A percentile compares a stretch with the other conserved stretches of the same genome.
These are phyloP conservation scores for Chaetodon trifascialis DNA, from an alignment of 2,113 vertebrate genomes.

Conservation along the genomic window DNA sequence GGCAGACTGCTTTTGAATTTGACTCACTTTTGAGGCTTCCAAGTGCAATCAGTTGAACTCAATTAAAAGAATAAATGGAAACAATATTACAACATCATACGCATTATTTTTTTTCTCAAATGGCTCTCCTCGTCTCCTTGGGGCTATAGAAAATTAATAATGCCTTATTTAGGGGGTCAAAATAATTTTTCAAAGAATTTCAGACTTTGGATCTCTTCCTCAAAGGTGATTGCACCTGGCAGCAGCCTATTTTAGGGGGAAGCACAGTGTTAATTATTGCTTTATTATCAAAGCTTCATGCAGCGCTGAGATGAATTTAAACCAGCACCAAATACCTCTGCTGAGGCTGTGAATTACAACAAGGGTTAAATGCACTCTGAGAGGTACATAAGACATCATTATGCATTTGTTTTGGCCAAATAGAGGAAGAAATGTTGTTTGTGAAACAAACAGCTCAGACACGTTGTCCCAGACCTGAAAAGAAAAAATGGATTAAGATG, in stretches of 20 bases:
- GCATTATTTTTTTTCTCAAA: not conserved
- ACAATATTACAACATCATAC: conserved; percentile 12
- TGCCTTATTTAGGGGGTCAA: not conserved
- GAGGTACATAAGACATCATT: not conserved
- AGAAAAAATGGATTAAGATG: conserved; percentile 41
- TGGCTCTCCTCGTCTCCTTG: conserved; percentile 14
- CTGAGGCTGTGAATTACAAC: conserved; percentile 18
- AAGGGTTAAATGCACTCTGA: not conserved
- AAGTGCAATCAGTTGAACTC: conserved; percentile 49
- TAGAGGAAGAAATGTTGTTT: conserved; percentile 7
- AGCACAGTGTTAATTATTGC: conserved; percentile 8
- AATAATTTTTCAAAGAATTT: conserved; percentile 8
- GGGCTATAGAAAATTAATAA: conserved; percentile 11
- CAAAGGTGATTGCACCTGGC: conserved; percentile 20
- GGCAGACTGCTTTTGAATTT: conserved; percentile 33
- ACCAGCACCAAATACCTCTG: conserved; percentile 5
- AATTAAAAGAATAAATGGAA: conserved; percentile 59
- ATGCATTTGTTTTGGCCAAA: conserved; percentile 18
- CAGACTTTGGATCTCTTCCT: conserved; percentile 22
- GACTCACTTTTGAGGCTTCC: conserved; percentile 49
- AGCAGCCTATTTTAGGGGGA: conserved; percentile 15
- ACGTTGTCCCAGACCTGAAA: conserved; percentile 13
- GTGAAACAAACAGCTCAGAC: conserved; percentile 48
- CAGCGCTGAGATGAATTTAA: conserved; percentile 28
- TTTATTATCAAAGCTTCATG: conserved; percentile 23